Evolutionary conservation across 1,140 invertebrate genomes (phyloP), one percentile per base, ranked within the genome.

Genomic region (Saccostrea glomerata): DNA sequence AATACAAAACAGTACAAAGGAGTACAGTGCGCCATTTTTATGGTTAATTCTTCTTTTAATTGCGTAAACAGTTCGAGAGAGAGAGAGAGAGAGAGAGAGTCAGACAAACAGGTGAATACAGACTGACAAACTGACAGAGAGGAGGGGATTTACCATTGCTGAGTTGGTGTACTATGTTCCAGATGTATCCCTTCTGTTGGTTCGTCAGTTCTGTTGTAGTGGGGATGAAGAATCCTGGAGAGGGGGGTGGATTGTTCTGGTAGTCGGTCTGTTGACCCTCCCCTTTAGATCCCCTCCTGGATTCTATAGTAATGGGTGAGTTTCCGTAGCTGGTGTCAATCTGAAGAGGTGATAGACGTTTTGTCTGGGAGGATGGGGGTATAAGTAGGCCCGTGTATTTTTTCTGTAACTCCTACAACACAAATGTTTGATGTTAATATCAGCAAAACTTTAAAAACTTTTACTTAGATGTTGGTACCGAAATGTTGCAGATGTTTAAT

Each of bases 321-420:
- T 77, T 77, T 30, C 70, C 70, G 30, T 77, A 77, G 25, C 70
- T 77, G 5, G 70, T 77, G 70, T 77, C 70, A 25, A 77, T 77
- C 25, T 77, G 23, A 30, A 77, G 25, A 11, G 70, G 70, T 2
- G 70, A 77, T 25, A 77, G 23, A 15, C 70, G 70, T 77, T 77
- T 77, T 77, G 25, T 25, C 23, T 25, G 70, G 7, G 25, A 5
- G 25, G 15, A 77, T 11, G 70, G 70, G 1, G 70, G 70, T 3
- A 77, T 25, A 13, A 77, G 70, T 6, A 30, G 70, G 0, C 70
- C 23, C 30, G 23, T 23, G 70, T 77, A 77, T 36, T 25, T 77
- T 13, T 13, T 77, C 23, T 77, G 70, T 30, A 77, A 30, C 11
- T 77, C 70, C 70, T 77, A 12, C 3, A 12, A 30, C 11, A 36